These are phyloP conservation scores for Diacarnus erythraeanus DNA, from an alignment of 37 sponge, comb jelly and placozoan genomes.

Conservation along the genomic window DNA sequence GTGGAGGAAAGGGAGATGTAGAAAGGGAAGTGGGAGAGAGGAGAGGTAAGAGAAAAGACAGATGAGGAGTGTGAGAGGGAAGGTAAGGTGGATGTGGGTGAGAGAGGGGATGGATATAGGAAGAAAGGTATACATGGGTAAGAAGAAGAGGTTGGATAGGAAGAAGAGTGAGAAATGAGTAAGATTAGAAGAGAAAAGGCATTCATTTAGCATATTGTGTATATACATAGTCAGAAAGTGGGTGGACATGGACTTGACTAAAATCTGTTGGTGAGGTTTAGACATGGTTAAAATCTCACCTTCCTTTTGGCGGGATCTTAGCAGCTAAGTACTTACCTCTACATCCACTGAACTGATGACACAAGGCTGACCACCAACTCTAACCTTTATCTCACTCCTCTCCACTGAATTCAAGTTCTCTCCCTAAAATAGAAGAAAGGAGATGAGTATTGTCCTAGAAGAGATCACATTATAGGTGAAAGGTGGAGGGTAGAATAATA, in stretches of 20 bases:
- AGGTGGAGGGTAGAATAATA: background rate
- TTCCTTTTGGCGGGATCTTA: too few relatives aligned
- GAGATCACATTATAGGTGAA: background rate
- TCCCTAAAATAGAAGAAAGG: background rate
- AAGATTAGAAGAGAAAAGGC: slow-evolving; percentile 34
- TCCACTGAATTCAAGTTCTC: background rate
- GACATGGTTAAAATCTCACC: too few relatives aligned
- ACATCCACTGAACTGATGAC: too few relatives aligned
- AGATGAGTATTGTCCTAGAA: background rate
- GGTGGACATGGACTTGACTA: too few relatives aligned
- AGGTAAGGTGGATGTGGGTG: background rate
- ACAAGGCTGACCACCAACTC: background rate
- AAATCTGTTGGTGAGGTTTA: too few relatives aligned
- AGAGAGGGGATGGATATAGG: background rate
- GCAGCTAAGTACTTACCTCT: too few relatives aligned
- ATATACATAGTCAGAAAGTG: too few relatives aligned
- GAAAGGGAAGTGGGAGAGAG: too few relatives aligned
- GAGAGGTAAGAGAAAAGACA: background rate
- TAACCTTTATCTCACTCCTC: background rate
- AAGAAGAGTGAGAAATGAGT: background rate
- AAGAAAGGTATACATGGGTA: too few relatives aligned
- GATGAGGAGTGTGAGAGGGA: background rate
- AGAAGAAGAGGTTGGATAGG: too few relatives aligned
- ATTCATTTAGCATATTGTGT: too few relatives aligned
- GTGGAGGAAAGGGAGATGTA: background rate